A percentile compares a stretch with the other conserved stretches of the same genome.
Conservation (phyloP, 2,888 invertebrate species). For the Microctonus brassicae region DNA sequence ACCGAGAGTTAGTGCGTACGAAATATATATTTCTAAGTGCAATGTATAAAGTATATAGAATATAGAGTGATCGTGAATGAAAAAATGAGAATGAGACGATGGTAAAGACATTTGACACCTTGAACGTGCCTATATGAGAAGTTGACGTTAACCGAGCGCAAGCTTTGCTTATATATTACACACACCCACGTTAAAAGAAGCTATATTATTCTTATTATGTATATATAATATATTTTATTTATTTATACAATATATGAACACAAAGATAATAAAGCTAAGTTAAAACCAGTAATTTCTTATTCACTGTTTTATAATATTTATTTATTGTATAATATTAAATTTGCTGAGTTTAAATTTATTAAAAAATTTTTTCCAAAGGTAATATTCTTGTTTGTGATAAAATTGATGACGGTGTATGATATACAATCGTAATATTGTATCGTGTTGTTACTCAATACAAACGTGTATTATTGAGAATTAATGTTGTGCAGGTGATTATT, state of each 20-base stretch:
- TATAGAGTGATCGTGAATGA: neutral
- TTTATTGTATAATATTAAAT: neutral
- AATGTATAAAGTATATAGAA: too few relatives aligned
- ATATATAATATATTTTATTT: neutral
- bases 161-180: slow-evolving; percentile 15
- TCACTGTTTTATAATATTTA: neutral
- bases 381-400: neutral
- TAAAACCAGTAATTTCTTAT: neutral
- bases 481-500: neutral
- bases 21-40: too few relatives aligned
- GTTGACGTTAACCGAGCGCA: slow-evolving; percentile 21
- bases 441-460: neutral
- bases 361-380: neutral
- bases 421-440: neutral
- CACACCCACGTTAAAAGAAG: neutral
- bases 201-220: neutral
- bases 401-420: neutral
- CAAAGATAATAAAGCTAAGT: too few relatives aligned
- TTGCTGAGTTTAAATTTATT: neutral
- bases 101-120: slow-evolving; percentile 44
- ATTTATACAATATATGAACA: too few relatives aligned
- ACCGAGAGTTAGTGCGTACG: too few relatives aligned
- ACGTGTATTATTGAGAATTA: neutral
- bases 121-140: slow-evolving; percentile 39
- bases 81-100: slow-evolving; percentile 10